Evolutionary conservation across 2,888 invertebrate species (phyloP), one percentile per base, ranked within the genome.

Genomic region (Resseliella maxima): DNA sequence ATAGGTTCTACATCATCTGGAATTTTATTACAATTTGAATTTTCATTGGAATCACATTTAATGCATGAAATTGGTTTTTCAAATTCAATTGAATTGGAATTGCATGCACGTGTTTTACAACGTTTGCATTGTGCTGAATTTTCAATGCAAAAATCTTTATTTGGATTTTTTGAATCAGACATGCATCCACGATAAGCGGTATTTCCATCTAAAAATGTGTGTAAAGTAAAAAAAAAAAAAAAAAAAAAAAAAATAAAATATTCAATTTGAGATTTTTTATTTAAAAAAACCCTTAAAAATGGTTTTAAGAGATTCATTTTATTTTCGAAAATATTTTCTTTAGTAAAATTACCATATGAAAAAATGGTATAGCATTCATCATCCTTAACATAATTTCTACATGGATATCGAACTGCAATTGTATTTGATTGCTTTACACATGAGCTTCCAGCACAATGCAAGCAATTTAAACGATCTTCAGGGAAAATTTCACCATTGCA

Each of bases 401-500:
- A 81, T 2, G 81, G 81, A 81, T 81, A 81, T 36, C 81, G 24
- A 24, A 72, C 27, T 24, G 8, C 6, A 31, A 72, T 21, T 6
- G 81, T 36, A 36, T 35, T 72, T 31, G 72, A 24, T 72, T 72
- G 72, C 8, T 72, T 81, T 1, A 36, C 81, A 81, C 81, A 81
- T 6, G 24, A 36, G 1, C 21, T 18, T 2, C 36, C 36, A 36
- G 6, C 35, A 18, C 81, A 81, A 21, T 81, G 81, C 36, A 81
- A 81, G 35, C 81, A 81, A 81, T 21, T 35, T 21, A 81, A 81
- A n/a, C 81, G 81, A 81, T 81, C 81, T 6, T 35, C 81, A 8
- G 81, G 81, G 36, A 81, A 81, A 81, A 36, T 36, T 15, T 81
- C 10, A 2, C 0, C 35, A 36, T 81, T 81, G 15, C 81, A 81